Evolutionary conservation across 2,797 vertebrate species (phyloP).

Genomic region (Meda fulgida): DNA sequence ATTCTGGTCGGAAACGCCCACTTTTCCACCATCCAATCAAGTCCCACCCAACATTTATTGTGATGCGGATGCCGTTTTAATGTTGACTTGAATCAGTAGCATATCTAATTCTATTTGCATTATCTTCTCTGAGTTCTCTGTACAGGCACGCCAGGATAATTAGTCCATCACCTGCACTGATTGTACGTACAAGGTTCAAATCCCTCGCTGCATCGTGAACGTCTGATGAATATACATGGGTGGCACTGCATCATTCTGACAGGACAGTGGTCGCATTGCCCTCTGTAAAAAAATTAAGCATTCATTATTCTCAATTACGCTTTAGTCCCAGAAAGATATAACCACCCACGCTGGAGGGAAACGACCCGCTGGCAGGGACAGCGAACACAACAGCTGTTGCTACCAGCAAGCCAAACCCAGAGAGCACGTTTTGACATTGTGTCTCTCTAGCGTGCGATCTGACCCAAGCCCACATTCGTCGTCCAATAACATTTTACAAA

Average conservation of each 20-base stretch:
- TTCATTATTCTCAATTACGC: constrained; percentile 75
- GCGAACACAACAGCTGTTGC: constrained; percentile 68
- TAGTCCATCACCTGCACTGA: constrained; percentile 33
- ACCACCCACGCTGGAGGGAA: constrained; percentile 59
- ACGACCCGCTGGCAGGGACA: constrained; percentile 61
- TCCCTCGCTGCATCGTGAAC: constrained; percentile 38
- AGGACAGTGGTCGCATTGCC: constrained; percentile 62
- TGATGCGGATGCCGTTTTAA: neutral
- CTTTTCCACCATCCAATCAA: neutral
- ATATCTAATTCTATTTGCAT: constrained; percentile 19
- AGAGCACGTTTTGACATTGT: constrained; percentile 53
- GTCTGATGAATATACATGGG: constrained; percentile 64
- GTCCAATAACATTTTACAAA: constrained; percentile 52
- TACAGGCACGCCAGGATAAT: constrained; percentile 22
- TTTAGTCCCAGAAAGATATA: constrained; percentile 75
- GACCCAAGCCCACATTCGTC: neutral
- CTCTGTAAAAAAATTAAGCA: constrained; percentile 61
- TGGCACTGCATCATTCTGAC: constrained; percentile 68
- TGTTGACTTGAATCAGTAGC: neutral
- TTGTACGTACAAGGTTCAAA: constrained; percentile 19
- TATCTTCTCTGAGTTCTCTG: neutral
- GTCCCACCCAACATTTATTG: neutral
- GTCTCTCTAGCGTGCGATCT: constrained; percentile 8
- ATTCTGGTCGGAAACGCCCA: neutral
- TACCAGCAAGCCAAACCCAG: constrained; percentile 60